A percentile compares a stretch with the other conserved stretches of the same genome.
phyloP scores from a whole-genome alignment of 2,888 invertebrate species.

The Odiellus spinosus region DNA sequence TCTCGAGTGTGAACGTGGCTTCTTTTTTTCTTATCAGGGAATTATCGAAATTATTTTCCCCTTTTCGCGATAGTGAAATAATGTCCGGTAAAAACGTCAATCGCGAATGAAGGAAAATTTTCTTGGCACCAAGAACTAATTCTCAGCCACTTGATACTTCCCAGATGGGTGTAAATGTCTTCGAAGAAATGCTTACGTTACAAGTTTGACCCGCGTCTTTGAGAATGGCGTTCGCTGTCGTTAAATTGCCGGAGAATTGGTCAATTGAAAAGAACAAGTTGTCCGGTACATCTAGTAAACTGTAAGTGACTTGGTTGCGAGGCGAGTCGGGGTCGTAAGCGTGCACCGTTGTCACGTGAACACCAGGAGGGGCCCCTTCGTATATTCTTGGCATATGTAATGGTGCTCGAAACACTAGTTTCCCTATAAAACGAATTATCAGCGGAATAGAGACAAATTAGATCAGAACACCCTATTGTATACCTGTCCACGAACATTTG shows the following conservation, averaged over 20 bases:
- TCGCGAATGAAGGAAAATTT: too few relatives aligned
- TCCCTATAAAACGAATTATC: conserved; percentile 6
- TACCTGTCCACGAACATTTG: too few relatives aligned
- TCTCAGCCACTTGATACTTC: too few relatives aligned
- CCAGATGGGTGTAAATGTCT: too few relatives aligned
- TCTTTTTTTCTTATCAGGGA: too few relatives aligned
- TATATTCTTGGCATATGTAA: conserved; percentile 16
- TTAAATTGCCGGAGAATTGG: conserved; percentile 12
- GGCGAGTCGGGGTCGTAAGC: conserved; percentile 16
- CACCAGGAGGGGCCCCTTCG: conserved; percentile 12
- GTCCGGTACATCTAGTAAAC: conserved; percentile 13
- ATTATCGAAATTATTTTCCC: too few relatives aligned
- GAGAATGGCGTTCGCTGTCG: conserved; percentile 10
- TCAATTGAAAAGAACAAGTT: conserved; percentile 13
- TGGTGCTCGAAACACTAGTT: conserved; percentile 10
- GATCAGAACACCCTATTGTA: too few relatives aligned
- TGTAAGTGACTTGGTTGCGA: conserved; percentile 12
- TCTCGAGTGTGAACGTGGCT: too few relatives aligned
- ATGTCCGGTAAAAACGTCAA: too few relatives aligned
- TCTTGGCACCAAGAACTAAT: too few relatives aligned
- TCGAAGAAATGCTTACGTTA: conserved; percentile 4
- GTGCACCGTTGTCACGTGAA: conserved; percentile 17
- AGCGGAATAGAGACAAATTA: too few relatives aligned
- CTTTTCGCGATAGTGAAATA: too few relatives aligned
- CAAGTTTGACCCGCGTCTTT: conserved; percentile 10